These are phyloP conservation scores for Passer montanus DNA, from an alignment of 2,113 vertebrate genomes.

Conservation along the genomic window DNA sequence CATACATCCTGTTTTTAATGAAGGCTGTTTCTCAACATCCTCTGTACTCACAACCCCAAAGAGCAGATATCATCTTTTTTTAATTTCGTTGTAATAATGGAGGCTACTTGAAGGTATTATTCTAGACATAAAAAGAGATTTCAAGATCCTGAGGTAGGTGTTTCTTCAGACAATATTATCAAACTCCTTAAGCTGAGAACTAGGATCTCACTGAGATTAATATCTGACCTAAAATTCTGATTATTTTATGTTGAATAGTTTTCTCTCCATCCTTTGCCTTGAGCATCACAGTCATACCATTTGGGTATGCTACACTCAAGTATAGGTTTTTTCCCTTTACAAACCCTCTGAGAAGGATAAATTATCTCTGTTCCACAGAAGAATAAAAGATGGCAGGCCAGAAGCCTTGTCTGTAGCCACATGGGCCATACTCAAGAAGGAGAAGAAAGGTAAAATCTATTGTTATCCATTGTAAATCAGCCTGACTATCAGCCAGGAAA, in stretches of 20 bases:
- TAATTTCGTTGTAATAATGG: neutral
- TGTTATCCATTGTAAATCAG: neutral
- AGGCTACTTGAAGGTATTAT: neutral
- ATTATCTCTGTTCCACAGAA: neutral
- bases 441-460: neutral
- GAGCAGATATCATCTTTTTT: neutral
- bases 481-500: neutral
- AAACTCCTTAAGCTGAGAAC: neutral
- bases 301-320: neutral
- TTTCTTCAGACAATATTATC: neutral
- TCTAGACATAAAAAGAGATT: neutral
- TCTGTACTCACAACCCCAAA: neutral
- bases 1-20: neutral
- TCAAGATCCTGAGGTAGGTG: neutral
- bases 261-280: neutral
- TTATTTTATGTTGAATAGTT: neutral
- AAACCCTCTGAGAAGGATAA: neutral
- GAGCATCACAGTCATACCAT: neutral
- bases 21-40: neutral
- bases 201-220: rapidly evolving
- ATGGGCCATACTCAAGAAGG: neutral
- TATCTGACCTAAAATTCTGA: neutral
- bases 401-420: neutral
- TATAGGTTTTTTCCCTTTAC: neutral
- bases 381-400: neutral